phyloP scores from a whole-genome alignment of 2,113 vertebrate genomes.

The Gambusia affinis region DNA sequence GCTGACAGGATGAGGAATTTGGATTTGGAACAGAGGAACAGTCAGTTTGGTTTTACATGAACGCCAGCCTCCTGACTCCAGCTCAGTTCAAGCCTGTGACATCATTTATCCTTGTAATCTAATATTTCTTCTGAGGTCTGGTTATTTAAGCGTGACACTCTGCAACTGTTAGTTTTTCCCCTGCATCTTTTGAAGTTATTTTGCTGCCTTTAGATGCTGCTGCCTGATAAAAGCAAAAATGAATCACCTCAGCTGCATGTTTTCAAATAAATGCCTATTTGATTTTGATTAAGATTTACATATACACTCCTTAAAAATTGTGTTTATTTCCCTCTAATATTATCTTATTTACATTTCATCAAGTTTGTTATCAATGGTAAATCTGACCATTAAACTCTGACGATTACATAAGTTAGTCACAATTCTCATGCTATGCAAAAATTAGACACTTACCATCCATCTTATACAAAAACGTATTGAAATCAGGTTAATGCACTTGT shows the following conservation, averaged over 20 bases:
- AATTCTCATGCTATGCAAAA: too few species aligned
- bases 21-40: slow-evolving; percentile 27
- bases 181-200: background rate
- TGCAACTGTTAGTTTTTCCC: background rate
- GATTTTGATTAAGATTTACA: background rate
- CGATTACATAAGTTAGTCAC: too few species aligned
- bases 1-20: slow-evolving; percentile 18
- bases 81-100: slow-evolving; percentile 18
- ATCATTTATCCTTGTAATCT: slow-evolving; percentile 11
- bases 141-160: slow-evolving; percentile 10
- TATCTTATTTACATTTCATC: background rate
- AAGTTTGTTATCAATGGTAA: too few species aligned
- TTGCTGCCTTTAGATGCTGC: background rate
- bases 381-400: too few species aligned
- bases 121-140: slow-evolving; percentile 3
- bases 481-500: too few species aligned
- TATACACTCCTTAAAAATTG: background rate
- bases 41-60: slow-evolving; percentile 15
- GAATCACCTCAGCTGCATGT: background rate
- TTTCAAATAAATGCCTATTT: background rate
- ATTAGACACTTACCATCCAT: too few species aligned
- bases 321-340: too few species aligned
- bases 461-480: too few species aligned
- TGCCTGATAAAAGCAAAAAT: background rate
- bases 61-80: slow-evolving; percentile 11